Conservation (phyloP, 2,888 invertebrate species). For the Acanthacorydalis orientalis region DNA sequence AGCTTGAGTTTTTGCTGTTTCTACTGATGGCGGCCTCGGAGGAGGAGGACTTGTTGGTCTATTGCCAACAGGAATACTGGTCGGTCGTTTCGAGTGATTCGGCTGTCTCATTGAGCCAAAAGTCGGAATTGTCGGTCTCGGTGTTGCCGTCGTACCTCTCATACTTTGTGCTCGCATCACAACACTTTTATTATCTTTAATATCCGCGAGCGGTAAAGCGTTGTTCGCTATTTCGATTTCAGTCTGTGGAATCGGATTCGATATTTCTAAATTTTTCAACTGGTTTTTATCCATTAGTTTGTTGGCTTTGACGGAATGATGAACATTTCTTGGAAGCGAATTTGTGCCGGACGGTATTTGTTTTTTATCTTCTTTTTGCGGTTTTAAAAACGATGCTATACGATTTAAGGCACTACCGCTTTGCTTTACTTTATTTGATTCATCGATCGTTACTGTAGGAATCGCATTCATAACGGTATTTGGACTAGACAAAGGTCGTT, state of each 20-base stretch:
- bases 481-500: slow-evolving; percentile 32
- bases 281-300: slow-evolving; percentile 54
- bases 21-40: slow-evolving; percentile 41
- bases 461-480: slow-evolving; percentile 19
- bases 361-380: slow-evolving; percentile 32
- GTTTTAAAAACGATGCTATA: slow-evolving; percentile 58
- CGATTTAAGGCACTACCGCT: slow-evolving; percentile 44
- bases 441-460: slow-evolving; percentile 24
- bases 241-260: slow-evolving; percentile 61
- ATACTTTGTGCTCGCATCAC: slow-evolving; percentile 71
- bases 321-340: slow-evolving; percentile 39
- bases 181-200: slow-evolving; percentile 34
- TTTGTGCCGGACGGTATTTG: slow-evolving; percentile 34
- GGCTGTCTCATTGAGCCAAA: slow-evolving; percentile 74
- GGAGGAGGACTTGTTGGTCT: slow-evolving; percentile 66
- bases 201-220: slow-evolving; percentile 40
- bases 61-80: slow-evolving; percentile 48
- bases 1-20: slow-evolving; percentile 20
- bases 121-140: slow-evolving; percentile 47
- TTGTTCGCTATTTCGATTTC: slow-evolving; percentile 42
- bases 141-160: slow-evolving; percentile 38
- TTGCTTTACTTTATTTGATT: slow-evolving; percentile 38
- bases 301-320: slow-evolving; percentile 37
- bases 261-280: slow-evolving; percentile 62
- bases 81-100: slow-evolving; percentile 45